A percentile compares a stretch with the other conserved stretches of the same genome.
Evolutionary conservation across 30 jellyfish, hydroid and myxozoan genomes (phyloP).

Genomic region (Pelagia noctiluca): DNA sequence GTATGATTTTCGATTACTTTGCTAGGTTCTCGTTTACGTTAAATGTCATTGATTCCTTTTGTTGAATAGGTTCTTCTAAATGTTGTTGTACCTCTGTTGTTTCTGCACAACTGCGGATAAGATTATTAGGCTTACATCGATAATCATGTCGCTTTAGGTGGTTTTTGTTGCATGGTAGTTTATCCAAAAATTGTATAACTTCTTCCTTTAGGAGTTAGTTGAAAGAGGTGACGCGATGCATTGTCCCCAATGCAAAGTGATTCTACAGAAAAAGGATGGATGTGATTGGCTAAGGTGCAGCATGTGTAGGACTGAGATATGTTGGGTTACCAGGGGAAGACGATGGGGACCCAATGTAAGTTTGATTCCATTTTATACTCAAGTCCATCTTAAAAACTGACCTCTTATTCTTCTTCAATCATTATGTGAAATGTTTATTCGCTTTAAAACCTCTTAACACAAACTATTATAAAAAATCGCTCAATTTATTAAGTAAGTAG

Average conservation of each 20-base stretch:
- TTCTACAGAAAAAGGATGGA: conserved; percentile 88
- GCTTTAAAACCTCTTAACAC: too few species aligned
- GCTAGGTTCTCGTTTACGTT: background rate
- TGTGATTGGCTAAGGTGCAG: conserved; percentile 96
- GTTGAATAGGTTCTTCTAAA: background rate
- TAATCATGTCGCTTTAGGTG: too few species aligned
- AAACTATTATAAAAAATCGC: too few species aligned
- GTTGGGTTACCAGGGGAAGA: conserved; percentile 96
- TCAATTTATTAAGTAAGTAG: too few species aligned
- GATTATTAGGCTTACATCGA: too few species aligned
- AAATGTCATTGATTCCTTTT: background rate
- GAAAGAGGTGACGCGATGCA: conserved; percentile 87
- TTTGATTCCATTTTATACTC: background rate
- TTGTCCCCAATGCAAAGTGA: conserved; percentile 82
- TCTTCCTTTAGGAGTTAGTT: conserved; percentile 63
- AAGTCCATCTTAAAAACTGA: too few species aligned
- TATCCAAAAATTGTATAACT: background rate
- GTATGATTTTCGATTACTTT: background rate
- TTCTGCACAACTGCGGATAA: too few species aligned
- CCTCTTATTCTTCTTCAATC: too few species aligned
- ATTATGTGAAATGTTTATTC: too few species aligned
- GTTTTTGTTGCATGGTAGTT: too few species aligned
- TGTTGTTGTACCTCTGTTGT: too few species aligned
- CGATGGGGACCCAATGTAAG: conserved; percentile 96
- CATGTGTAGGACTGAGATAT: conserved; percentile 92